Percentiles rank a stretch among this genome's conserved stretches.
These are phyloP conservation scores for Falcunculus frontatus DNA, from an alignment of 2,113 vertebrate genomes.

Conservation along the genomic window DNA sequence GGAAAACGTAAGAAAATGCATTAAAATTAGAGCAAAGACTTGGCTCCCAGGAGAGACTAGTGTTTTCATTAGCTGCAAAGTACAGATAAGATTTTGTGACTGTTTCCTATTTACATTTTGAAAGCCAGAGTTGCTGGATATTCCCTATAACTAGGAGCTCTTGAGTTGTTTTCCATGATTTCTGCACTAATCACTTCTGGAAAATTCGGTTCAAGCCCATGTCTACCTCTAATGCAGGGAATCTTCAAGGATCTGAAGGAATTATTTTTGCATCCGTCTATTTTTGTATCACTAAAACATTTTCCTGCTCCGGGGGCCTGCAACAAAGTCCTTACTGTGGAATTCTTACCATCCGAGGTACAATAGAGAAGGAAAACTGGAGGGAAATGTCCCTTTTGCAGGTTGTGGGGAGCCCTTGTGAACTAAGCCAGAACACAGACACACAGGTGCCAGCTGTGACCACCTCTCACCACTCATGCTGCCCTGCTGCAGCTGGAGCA, in stretches of 20 bases:
- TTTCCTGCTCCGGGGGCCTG: neutral
- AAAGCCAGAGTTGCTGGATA: neutral
- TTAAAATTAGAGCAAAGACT: conserved; percentile 38
- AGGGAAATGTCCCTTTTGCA: neutral
- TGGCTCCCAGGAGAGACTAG: neutral
- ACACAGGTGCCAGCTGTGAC: neutral
- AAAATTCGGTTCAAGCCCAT: neutral
- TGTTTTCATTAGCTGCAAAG: conserved; percentile 48
- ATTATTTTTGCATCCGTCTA: neutral
- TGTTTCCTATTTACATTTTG: conserved; percentile 27
- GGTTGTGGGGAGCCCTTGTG: neutral
- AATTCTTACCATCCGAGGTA: neutral
- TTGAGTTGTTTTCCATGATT: neutral
- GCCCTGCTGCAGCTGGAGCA: neutral
- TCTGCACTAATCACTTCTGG: neutral
- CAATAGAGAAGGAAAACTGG: neutral
- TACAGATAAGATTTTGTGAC: conserved; percentile 26
- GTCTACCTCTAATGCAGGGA: neutral
- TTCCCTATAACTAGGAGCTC: neutral
- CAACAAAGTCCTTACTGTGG: neutral
- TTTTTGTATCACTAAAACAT: neutral
- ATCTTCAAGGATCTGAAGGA: neutral
- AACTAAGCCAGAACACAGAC: neutral
- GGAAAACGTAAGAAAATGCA: conserved; percentile 18
- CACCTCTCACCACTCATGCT: neutral